Percentiles rank a stretch among this genome's conserved stretches.
phyloP scores from a whole-genome alignment of 2,888 invertebrate species.

The Chrysomela aeneicollis region DNA sequence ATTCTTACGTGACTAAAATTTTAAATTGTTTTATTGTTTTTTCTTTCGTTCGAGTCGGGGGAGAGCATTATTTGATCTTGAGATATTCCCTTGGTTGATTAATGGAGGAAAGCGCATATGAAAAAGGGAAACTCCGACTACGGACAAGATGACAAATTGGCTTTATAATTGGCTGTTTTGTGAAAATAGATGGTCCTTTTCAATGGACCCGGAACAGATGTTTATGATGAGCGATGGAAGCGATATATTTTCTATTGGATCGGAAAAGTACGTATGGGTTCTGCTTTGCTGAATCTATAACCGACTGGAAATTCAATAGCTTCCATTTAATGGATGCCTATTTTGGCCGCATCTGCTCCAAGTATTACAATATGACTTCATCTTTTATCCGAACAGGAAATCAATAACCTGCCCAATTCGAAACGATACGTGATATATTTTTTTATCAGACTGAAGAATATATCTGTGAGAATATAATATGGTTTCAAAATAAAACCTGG shows the following conservation, averaged over 20 bases:
- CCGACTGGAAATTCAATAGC: neutral
- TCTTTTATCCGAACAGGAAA: neutral
- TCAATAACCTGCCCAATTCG: neutral
- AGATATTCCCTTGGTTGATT: constrained; percentile 53
- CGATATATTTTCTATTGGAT: neutral
- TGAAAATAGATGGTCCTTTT: constrained; percentile 36
- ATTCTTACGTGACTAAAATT: constrained; percentile 61
- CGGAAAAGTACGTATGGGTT: neutral
- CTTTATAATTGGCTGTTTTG: constrained; percentile 42
- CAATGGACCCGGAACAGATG: constrained; percentile 5
- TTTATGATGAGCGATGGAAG: neutral
- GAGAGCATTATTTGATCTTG: constrained; percentile 52
- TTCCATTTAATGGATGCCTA: neutral
- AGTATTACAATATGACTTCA: neutral
- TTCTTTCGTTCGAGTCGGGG: constrained; percentile 44
- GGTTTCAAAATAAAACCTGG: too few relatives aligned
- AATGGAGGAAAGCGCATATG: constrained; percentile 43
- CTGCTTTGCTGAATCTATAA: neutral
- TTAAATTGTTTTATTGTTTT: constrained; percentile 62
- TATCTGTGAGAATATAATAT: too few relatives aligned
- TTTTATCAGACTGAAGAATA: neutral
- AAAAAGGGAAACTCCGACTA: constrained; percentile 23
- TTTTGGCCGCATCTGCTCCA: neutral
- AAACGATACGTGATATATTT: neutral
- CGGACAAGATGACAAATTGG: constrained; percentile 44